Evolutionary conservation across 2,113 vertebrate species (phyloP).

Genomic region (Urocynchramus pylzowi): DNA sequence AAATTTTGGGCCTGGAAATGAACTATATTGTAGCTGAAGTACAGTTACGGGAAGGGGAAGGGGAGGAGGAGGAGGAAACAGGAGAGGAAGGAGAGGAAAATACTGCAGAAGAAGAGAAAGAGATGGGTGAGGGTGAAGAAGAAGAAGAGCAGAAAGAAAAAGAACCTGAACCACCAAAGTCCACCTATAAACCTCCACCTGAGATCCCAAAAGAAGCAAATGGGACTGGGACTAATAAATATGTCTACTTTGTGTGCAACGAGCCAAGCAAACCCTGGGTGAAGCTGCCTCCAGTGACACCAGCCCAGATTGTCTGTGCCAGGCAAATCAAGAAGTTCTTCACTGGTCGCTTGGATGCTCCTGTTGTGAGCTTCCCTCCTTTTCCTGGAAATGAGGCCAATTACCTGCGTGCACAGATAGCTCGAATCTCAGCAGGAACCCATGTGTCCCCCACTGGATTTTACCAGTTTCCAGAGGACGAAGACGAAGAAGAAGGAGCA

Average conservation of each 20-base stretch:
- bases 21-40: constrained; percentile 91
- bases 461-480: constrained; percentile 86
- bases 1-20: constrained; percentile 83
- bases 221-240: constrained; percentile 86
- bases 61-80: constrained; percentile 81
- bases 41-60: constrained; percentile 79
- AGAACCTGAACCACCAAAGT: constrained; percentile 72
- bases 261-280: constrained; percentile 88
- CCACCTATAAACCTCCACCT: constrained; percentile 78
- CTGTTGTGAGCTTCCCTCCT: constrained; percentile 85
- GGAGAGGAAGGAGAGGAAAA: constrained; percentile 24
- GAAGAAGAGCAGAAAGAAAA: constrained; percentile 49
- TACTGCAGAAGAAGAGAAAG: constrained; percentile 47
- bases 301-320: constrained; percentile 84
- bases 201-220: constrained; percentile 80
- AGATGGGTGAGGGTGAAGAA: constrained; percentile 8
- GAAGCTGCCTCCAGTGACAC: constrained; percentile 85
- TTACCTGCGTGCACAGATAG: constrained; percentile 91
- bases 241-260: constrained; percentile 88
- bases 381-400: constrained; percentile 92
- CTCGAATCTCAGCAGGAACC: constrained; percentile 91
- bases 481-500: constrained; percentile 74
- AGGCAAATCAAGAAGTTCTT: constrained; percentile 89
- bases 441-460: constrained; percentile 90
- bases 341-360: constrained; percentile 82